These are phyloP conservation scores for Acromyrmex echinatior DNA, from an alignment of 1,140 invertebrate species.

Conservation along the genomic window DNA sequence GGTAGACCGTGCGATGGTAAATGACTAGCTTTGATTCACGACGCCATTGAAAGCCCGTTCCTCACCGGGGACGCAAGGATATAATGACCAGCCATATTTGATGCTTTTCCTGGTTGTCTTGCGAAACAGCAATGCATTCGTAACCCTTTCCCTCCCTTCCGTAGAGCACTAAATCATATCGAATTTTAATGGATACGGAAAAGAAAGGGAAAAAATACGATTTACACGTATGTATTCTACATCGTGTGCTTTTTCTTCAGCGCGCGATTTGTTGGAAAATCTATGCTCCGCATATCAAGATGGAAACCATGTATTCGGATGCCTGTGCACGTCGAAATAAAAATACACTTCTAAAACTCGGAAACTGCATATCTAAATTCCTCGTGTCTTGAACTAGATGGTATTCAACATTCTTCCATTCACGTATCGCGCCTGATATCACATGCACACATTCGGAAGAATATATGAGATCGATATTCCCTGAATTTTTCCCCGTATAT, in stretches of 20 bases:
- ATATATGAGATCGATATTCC: slow-evolving; percentile 42
- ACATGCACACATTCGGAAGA: background rate
- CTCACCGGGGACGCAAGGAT: slow-evolving; percentile 59
- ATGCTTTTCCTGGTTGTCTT: slow-evolving; percentile 47
- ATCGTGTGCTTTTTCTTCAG: background rate
- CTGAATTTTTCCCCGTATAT: slow-evolving; percentile 11
- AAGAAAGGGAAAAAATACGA: background rate
- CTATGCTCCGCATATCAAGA: slow-evolving; percentile 21
- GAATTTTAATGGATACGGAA: background rate
- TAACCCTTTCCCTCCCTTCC: background rate
- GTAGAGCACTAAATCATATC: background rate
- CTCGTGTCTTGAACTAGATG: slow-evolving; percentile 17
- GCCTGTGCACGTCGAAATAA: slow-evolving; percentile 49
- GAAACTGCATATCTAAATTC: slow-evolving; percentile 55
- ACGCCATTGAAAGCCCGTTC: slow-evolving; percentile 63
- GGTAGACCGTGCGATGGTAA: slow-evolving; percentile 60
- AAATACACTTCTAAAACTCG: slow-evolving; percentile 36
- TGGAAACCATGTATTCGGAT: slow-evolving; percentile 26
- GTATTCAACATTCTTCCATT: slow-evolving; percentile 39
- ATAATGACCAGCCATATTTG: slow-evolving; percentile 63
- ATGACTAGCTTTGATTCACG: slow-evolving; percentile 72
- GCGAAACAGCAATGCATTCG: background rate
- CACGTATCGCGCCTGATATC: slow-evolving; percentile 35
- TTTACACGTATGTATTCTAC: background rate
- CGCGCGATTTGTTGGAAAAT: slow-evolving; percentile 20